Conservation (phyloP, 2,888 invertebrate species). For the Rhimphoctona megacephalus region DNA sequence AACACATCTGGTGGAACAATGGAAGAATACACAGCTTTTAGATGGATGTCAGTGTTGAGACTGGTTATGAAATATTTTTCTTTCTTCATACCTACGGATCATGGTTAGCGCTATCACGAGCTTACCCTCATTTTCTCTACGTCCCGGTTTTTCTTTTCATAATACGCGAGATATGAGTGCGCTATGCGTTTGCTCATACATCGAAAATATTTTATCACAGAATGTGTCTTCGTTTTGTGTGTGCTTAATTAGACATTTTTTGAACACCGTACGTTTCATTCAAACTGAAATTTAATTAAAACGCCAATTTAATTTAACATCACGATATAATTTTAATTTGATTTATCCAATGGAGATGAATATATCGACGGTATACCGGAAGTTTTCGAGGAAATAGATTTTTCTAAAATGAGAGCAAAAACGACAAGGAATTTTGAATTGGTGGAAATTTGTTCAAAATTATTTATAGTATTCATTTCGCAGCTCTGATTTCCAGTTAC, state of each 20-base stretch:
- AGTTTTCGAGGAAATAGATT: neutral
- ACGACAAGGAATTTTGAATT: neutral
- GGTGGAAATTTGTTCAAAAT: neutral
- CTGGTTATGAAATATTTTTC: constrained; percentile 69
- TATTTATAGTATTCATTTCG: neutral
- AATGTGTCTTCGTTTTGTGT: neutral
- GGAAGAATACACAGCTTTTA: constrained; percentile 63
- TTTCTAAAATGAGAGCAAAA: neutral
- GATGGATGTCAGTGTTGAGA: constrained; percentile 31
- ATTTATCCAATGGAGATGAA: neutral
- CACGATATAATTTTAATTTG: too few relatives aligned
- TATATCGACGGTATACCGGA: neutral
- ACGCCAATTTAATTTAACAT: neutral
- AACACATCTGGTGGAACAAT: constrained; percentile 66
- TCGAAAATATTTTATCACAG: neutral
- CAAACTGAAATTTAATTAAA: neutral
- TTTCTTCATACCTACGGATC: constrained; percentile 37
- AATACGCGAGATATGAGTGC: constrained; percentile 2
- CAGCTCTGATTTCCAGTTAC: neutral
- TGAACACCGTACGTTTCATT: neutral
- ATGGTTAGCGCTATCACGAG: constrained; percentile 18
- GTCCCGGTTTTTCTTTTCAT: neutral
- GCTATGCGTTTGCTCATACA: neutral
- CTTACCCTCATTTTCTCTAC: neutral
- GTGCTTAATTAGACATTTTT: neutral